These are phyloP conservation scores for Piscicola geometra DNA, from an alignment of 2,888 invertebrate genomes.

Conservation along the genomic window DNA sequence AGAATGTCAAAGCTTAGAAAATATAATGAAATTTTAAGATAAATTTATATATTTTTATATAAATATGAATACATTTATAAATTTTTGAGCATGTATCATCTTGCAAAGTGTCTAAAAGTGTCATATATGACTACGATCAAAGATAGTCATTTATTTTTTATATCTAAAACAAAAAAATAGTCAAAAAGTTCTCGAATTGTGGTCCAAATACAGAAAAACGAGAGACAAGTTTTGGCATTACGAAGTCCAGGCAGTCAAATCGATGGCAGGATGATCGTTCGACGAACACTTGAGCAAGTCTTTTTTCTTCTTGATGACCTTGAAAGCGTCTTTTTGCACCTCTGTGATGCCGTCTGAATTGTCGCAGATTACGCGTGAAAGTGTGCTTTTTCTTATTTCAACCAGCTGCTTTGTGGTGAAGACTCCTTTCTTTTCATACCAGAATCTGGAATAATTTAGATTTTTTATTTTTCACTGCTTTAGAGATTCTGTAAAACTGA, in stretches of 20 bases:
- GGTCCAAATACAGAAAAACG: no score
- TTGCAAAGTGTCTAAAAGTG: no score
- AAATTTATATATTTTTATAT: no score
- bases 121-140: no score
- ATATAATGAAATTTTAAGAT: no score
- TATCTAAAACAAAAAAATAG: no score
- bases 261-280: slow-evolving; percentile 48
- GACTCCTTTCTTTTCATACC: slow-evolving; percentile 82
- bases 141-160: no score
- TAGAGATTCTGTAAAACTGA: not conserved
- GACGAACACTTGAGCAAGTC: slow-evolving; percentile 48
- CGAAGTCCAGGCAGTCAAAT: slow-evolving; percentile 53
- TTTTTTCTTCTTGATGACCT: slow-evolving; percentile 46
- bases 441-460: slow-evolving; percentile 67
- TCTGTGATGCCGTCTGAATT: slow-evolving; percentile 81
- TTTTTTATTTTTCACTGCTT: slow-evolving; percentile 1
- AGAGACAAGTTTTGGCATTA: slow-evolving; percentile 55
- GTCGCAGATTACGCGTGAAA: slow-evolving; percentile 84
- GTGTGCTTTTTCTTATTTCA: slow-evolving; percentile 75
- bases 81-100: no score
- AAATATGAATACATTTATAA: no score
- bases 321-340: slow-evolving; percentile 73
- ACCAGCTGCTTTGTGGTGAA: slow-evolving; percentile 79
- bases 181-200: no score
- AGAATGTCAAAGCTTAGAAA: no score